A percentile compares a stretch with the other conserved stretches of the same genome.
Conservation (phyloP, 2,113 vertebrate genomes). For the Colaptes auratus region DNA sequence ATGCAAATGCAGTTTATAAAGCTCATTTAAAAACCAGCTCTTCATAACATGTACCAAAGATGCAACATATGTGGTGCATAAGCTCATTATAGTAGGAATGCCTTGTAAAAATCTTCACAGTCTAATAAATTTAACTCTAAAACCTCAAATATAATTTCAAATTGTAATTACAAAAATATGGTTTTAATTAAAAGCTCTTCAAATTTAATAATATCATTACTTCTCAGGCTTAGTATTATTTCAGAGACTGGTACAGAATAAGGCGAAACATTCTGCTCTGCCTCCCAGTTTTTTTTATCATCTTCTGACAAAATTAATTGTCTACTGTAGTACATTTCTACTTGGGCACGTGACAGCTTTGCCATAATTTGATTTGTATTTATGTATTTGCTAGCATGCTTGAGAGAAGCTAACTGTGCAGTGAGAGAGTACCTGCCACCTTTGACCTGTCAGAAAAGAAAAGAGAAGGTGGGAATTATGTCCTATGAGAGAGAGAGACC, state of each 20-base stretch:
- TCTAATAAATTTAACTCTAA: constrained; percentile 50
- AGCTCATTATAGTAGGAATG: constrained; percentile 49
- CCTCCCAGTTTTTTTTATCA: background rate
- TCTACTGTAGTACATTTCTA: background rate
- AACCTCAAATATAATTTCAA: background rate
- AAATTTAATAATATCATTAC: background rate
- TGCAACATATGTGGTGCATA: constrained; percentile 44
- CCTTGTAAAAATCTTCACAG: constrained; percentile 34
- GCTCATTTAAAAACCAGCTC: constrained; percentile 61
- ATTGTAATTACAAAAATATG: background rate
- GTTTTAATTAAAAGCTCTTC: constrained; percentile 7
- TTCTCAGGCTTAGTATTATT: background rate
- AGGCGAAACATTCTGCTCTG: background rate
- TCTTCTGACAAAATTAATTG: background rate
- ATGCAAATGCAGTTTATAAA: constrained; percentile 65
- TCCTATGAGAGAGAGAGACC: background rate
- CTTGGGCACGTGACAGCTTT: background rate
- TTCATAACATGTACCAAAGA: constrained; percentile 46
- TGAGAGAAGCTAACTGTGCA: background rate
- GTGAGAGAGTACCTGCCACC: background rate
- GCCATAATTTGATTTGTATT: background rate
- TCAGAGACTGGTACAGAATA: background rate
- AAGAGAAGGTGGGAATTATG: background rate
- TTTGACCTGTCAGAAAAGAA: background rate
- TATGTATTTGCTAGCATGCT: background rate